Percentiles rank a stretch among this genome's conserved stretches.
These are phyloP conservation scores for Lepisosteus oculatus DNA, from an alignment of 2,113 vertebrate species.

Conservation along the genomic window DNA sequence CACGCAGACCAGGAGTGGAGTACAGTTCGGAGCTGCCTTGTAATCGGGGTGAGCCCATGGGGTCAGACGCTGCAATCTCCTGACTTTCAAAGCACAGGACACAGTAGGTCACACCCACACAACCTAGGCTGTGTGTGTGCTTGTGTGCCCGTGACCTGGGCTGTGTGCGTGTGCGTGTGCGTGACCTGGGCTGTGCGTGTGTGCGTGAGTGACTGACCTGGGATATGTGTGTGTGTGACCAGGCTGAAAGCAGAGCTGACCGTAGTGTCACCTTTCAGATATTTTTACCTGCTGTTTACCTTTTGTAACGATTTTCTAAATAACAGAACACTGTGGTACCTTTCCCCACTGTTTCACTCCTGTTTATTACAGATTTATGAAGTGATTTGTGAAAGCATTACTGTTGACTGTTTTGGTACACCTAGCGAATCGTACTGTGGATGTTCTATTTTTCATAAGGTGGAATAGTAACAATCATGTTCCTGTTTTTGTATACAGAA, in stretches of 20 bases:
- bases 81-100: no score
- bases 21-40: slow-evolving; percentile 26
- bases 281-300: not conserved
- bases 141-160: not conserved
- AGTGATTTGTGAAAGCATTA: slow-evolving; percentile 1
- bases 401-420: slow-evolving; percentile 26
- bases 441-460: slow-evolving; percentile 33
- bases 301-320: slow-evolving; percentile 26
- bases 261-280: no score
- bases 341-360: slow-evolving; percentile 25
- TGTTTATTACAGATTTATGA: not conserved
- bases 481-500: slow-evolving; percentile 51
- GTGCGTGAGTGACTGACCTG: not conserved
- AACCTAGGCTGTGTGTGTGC: slow-evolving; percentile 9
- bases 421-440: slow-evolving; percentile 4
- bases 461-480: slow-evolving; percentile 51
- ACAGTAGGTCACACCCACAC: no score
- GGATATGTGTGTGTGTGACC: not conserved
- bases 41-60: slow-evolving; percentile 18
- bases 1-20: slow-evolving; percentile 13
- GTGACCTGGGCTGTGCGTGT: not conserved
- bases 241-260: no score
- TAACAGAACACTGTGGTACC: slow-evolving; percentile 23
- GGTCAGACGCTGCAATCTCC: not conserved
- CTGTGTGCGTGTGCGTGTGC: slow-evolving; percentile 25